Base-by-base conservation (phyloP, 2,888 invertebrate genomes). In the Melitaea athalia region DNA sequence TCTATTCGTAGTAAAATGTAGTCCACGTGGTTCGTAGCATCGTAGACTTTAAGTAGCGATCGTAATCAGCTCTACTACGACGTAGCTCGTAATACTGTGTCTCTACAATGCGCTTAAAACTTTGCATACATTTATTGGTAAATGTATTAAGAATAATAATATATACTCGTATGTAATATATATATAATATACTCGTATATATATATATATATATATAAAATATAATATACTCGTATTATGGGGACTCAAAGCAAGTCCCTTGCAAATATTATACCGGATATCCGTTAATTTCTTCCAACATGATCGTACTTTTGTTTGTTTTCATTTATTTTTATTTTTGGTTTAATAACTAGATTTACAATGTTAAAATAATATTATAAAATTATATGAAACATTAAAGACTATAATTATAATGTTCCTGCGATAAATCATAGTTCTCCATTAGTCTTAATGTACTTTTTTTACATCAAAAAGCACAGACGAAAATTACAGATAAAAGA, bases 401-500 rank as follows among this genome's bases (percentile, higher is more conserved):
- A 24, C 4, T 38, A 50, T n/a, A 5, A n/a, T 50, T 17, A 15
- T 47, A 47, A n/a, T 47, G 6, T 47, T n/a, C 5, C 50, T 3
- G 50, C 17, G 24, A 31, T 12, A 52, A 8, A 24, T 17, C 17
- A 3, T 12, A 24, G 12, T 24, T 5, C 52, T 5, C 6, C 24
- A 52, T 52, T 17, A 10, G 12, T 5, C 12, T 5, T 52, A 45
- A 45, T 52, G 24, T 24, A 52, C n/a, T 17, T 52, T 11, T 8
- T 24, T 33, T 33, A 55, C 33, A 31, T 55, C 14, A 14, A 55
- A 55, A 55, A 12, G 14, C n/a, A 24, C 31, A 55, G 60, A 59
- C 43, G 42, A 59, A 24, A 47, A 47, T 42, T 33, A 33, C 33
- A 55, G 31, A 52, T 64, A 50, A 50, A 59, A 65, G 17, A 59